Evolutionary conservation across 2,888 invertebrate genomes (phyloP).

Genomic region (Piscicola geometra): DNA sequence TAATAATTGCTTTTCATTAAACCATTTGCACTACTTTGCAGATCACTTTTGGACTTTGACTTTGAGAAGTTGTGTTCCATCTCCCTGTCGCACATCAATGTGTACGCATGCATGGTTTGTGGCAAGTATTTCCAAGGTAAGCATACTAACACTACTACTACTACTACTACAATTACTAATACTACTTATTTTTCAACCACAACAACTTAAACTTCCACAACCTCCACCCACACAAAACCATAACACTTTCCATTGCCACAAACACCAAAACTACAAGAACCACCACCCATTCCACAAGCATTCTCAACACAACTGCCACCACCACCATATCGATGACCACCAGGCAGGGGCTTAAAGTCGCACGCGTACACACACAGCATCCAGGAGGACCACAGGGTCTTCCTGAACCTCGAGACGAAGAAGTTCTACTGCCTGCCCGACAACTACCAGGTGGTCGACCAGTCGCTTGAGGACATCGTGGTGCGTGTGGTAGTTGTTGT

Average conservation of each 20-base stretch:
- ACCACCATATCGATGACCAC: too few relatives aligned
- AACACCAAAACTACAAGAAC: too few relatives aligned
- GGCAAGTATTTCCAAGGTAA: constrained; percentile 89
- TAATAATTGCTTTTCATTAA: constrained; percentile 9
- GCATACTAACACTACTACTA: too few relatives aligned
- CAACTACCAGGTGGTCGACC: constrained; percentile 96
- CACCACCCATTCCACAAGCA: too few relatives aligned
- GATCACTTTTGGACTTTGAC: constrained; percentile 91
- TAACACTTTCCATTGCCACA: too few relatives aligned
- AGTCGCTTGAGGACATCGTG: constrained; percentile 89
- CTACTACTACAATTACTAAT: too few relatives aligned
- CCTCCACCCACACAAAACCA: too few relatives aligned
- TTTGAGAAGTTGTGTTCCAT: constrained; percentile 98
- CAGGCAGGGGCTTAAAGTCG: constrained; percentile 85
- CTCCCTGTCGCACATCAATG: constrained; percentile 93
- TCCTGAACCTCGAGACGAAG: constrained; percentile 87
- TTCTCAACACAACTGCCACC: neutral
- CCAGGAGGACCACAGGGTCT: constrained; percentile 94
- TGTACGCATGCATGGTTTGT: constrained; percentile 97
- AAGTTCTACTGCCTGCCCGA: constrained; percentile 98
- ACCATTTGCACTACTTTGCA: constrained; percentile 49
- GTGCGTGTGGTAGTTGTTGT: too few relatives aligned
- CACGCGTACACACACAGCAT: constrained; percentile 99
- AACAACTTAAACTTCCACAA: too few relatives aligned
- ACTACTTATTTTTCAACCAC: too few relatives aligned